Percentiles rank a stretch among this genome's conserved stretches.
Evolutionary conservation across 2,113 vertebrate species (phyloP).

Genomic region (Gasterosteus aculeatus): DNA sequence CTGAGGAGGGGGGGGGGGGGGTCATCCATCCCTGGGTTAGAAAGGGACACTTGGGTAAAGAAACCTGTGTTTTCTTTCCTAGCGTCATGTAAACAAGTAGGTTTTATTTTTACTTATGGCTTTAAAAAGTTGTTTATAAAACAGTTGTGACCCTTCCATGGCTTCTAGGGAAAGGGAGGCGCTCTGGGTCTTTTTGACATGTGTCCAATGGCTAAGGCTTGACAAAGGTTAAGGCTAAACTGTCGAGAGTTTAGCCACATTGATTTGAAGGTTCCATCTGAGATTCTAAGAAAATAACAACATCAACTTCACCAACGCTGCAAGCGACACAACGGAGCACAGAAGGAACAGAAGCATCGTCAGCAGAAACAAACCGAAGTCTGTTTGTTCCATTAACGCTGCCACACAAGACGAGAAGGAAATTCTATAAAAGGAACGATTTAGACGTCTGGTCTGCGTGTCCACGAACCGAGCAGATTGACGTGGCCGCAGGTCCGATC

Average conservation of each 20-base stretch:
- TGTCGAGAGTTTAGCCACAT: neutral
- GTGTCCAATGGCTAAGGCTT: slow-evolving; percentile 23
- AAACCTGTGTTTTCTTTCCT: slow-evolving; percentile 17
- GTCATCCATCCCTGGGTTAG: slow-evolving; percentile 54
- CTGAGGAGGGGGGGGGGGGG: neutral
- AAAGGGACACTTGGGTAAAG: slow-evolving; percentile 56
- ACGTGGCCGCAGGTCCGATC: slow-evolving; percentile 19
- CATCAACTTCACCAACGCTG: neutral
- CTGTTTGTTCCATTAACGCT: slow-evolving; percentile 37
- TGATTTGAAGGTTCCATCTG: neutral
- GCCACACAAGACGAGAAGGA: slow-evolving; percentile 1
- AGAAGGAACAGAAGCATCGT: slow-evolving; percentile 7
- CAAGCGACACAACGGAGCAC: slow-evolving; percentile 13
- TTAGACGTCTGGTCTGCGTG: slow-evolving; percentile 15
- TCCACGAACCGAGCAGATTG: slow-evolving; percentile 33
- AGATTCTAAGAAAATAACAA: neutral
- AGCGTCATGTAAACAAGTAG: slow-evolving; percentile 62
- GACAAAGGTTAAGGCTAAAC: slow-evolving; percentile 7
- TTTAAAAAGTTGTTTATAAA: slow-evolving; percentile 55
- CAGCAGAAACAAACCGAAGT: neutral
- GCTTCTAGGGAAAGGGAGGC: slow-evolving; percentile 7
- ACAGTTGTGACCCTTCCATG: slow-evolving; percentile 17
- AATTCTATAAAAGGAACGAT: slow-evolving; percentile 29
- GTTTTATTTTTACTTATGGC: slow-evolving; percentile 58
- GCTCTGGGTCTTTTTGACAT: neutral